A percentile compares a stretch with the other conserved stretches of the same genome.
Evolutionary conservation across 1,140 invertebrate genomes (phyloP).

Genomic region (Megalonaias nervosa): DNA sequence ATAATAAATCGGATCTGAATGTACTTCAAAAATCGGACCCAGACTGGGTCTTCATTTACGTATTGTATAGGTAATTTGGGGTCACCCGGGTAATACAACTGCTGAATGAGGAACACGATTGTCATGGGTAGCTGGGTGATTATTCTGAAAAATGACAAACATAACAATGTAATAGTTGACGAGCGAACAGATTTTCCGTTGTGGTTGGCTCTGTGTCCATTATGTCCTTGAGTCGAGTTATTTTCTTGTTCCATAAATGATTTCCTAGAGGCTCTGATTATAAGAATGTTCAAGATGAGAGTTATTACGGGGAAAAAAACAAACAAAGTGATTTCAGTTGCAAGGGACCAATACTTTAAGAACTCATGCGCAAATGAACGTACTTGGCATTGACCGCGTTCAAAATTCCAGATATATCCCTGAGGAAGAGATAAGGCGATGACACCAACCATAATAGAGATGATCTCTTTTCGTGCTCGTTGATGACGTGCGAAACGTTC

Average conservation of each 20-base stretch:
- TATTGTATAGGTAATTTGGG: conserved; percentile 26
- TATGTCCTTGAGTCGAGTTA: conserved; percentile 6
- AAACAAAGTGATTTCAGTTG: conserved; percentile 54
- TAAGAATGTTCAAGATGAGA: conserved; percentile 53
- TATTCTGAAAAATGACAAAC: conserved; percentile 61
- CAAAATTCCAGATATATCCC: conserved; percentile 55
- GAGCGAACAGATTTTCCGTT: conserved; percentile 14
- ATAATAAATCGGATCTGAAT: conserved; percentile 46
- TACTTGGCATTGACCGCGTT: conserved; percentile 31
- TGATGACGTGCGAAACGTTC: conserved; percentile 44
- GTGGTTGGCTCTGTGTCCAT: neutral
- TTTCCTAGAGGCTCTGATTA: conserved; percentile 46
- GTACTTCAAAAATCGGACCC: conserved; percentile 50
- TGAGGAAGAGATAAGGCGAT: conserved; percentile 45
- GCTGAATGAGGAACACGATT: conserved; percentile 52
- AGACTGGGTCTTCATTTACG: conserved; percentile 37
- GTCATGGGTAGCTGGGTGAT: conserved; percentile 60
- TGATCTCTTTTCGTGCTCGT: conserved; percentile 43
- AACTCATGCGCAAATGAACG: conserved; percentile 3
- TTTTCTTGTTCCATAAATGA: conserved; percentile 30
- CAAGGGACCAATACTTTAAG: conserved; percentile 46
- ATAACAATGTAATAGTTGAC: conserved; percentile 46
- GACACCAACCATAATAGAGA: conserved; percentile 32
- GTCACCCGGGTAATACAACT: conserved; percentile 26
- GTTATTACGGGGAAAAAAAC: conserved; percentile 40